These are phyloP conservation scores for Mycteria americana DNA, from an alignment of 2,797 vertebrate species.

Conservation along the genomic window DNA sequence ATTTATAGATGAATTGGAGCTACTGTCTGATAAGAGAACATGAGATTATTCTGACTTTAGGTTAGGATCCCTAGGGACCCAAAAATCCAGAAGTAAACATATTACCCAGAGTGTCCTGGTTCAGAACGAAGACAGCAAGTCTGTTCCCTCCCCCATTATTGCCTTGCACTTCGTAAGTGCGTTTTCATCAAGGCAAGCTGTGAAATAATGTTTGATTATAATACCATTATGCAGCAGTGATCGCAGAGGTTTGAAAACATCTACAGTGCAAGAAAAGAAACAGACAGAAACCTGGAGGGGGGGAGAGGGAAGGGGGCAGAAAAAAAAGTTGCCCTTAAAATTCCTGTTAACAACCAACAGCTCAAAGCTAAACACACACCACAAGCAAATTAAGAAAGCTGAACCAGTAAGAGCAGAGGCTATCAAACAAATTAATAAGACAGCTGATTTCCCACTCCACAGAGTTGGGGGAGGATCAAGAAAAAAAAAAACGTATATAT, in stretches of 20 bases:
- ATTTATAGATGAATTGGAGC: neutral
- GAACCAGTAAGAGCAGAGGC: neutral
- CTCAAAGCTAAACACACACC: neutral
- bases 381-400: neutral
- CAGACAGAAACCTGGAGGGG: neutral
- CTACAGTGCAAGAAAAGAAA: neutral
- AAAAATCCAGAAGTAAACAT: neutral
- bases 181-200: conserved; percentile 10
- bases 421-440: neutral
- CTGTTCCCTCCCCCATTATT: neutral
- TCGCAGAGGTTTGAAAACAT: neutral
- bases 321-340: neutral
- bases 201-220: neutral
- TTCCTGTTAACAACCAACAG: neutral
- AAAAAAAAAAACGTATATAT: neutral
- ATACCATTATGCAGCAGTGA: neutral
- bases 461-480: neutral
- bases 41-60: neutral
- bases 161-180: neutral
- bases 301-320: rapidly evolving
- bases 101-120: neutral
- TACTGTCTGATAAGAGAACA: neutral
- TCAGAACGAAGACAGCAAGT: neutral
- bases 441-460: neutral
- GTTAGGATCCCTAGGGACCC: neutral